Base-by-base conservation (phyloP, 2,113 vertebrate species). In the Alectura lathami region DNA sequence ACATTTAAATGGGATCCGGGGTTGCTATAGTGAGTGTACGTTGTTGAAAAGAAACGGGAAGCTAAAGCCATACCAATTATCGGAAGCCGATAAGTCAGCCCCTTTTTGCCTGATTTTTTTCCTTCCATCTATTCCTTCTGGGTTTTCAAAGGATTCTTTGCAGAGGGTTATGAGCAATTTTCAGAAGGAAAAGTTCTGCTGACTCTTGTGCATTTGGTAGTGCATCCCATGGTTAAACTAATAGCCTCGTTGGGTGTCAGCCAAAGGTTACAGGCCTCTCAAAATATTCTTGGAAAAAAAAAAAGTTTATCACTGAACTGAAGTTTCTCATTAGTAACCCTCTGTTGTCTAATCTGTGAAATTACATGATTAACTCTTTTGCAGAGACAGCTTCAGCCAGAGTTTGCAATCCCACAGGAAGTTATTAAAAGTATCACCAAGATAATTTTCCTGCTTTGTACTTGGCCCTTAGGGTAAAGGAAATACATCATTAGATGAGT, bases 271-370 rank as follows among this genome's bases (percentile, higher is more conserved):
- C 97, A 96, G 98, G 97, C 97, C 98, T 98, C 98, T 98, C 98
- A 97, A 98, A 98, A 98, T 98, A 98, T 98, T 98, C 98, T 97
- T 97, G 98, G 97, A 98, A 98, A 98, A 98, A 98, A 97, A 97
- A 97, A 97, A 97, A 97, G 97, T 98, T 98, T 98, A 98, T 98
- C 98, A 97, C 97, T 96, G 96, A 97, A 96, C 97, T 97, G 91
- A 97, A 98, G 96, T 97, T 98, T 98, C 98, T 98, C 98, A 98
- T 98, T 98, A 98, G 98, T 98, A 98, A 98, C 98, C 98, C 98
- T 98, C 95, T 97, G 97, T 98, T 98, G 98, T 98, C 98, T 98
- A 98, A 98, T 98, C 97, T 98, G 97, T 97, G 96, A 98, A 98
- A 98, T 98, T 98, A 97, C 96, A 98, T 98, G 97, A 98, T 98